Percentiles rank a stretch among this genome's conserved stretches.
phyloP scores from a whole-genome alignment of 2,797 vertebrate genomes.

The Acrossocheilus wenchowensis region DNA sequence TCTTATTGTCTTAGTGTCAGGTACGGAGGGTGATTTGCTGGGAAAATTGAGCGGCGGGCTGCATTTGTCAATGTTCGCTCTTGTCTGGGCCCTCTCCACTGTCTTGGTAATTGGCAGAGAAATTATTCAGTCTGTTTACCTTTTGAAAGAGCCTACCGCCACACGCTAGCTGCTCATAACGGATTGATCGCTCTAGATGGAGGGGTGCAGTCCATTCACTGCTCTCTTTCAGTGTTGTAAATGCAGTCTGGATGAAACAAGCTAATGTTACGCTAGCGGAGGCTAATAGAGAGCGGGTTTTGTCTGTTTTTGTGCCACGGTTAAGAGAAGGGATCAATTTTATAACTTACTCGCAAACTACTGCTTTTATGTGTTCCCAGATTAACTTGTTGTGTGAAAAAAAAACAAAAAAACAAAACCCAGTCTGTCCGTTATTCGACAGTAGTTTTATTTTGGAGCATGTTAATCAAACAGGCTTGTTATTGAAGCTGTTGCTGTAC shows the following conservation, averaged over 20 bases:
- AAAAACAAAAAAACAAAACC: background rate
- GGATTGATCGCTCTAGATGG: conserved; percentile 71
- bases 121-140: conserved; percentile 75
- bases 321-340: conserved; percentile 31
- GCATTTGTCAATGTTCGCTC: conserved; percentile 78
- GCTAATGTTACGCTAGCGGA: conserved; percentile 62
- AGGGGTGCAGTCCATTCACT: conserved; percentile 24
- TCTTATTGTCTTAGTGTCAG: conserved; percentile 77
- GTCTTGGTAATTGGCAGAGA: conserved; percentile 79
- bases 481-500: background rate
- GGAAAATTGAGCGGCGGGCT: conserved; percentile 73
- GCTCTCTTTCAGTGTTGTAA: conserved; percentile 21
- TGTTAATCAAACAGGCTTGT: background rate
- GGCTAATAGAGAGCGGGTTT: background rate
- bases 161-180: conserved; percentile 31
- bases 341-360: conserved; percentile 19
- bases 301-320: background rate
- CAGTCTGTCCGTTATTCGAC: background rate
- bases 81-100: conserved; percentile 69
- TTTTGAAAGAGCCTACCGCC: conserved; percentile 66
- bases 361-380: conserved; percentile 24
- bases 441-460: background rate
- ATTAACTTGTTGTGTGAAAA: conserved; percentile 31
- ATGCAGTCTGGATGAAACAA: conserved; percentile 33
- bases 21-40: conserved; percentile 62